phyloP scores from a whole-genome alignment of 2,113 vertebrate species.

The Antigone vipio region DNA sequence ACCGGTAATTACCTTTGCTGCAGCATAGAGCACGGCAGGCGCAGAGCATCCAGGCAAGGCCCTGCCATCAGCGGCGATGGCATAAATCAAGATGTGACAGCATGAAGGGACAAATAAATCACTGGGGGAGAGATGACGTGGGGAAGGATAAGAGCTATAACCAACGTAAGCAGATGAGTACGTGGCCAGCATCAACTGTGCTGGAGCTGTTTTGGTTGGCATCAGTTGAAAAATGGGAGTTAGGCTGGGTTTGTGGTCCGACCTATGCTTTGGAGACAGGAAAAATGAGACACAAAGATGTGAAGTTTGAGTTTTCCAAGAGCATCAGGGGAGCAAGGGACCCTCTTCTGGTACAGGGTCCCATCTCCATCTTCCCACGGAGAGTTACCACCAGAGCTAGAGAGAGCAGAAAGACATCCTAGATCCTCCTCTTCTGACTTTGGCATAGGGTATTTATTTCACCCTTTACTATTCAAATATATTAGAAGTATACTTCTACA shows the following conservation, averaged over 20 bases:
- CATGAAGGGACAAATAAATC: conserved; percentile 5
- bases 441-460: not conserved
- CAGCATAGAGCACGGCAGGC: not conserved
- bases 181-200: accelerated
- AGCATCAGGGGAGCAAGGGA: accelerated
- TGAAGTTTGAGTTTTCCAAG: not conserved
- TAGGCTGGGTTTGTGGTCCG: not conserved
- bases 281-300: not conserved
- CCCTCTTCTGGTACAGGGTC: not conserved
- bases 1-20: not conserved
- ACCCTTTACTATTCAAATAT: not conserved
- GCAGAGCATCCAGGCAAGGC: not conserved
- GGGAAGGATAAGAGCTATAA: not conserved
- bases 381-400: not conserved
- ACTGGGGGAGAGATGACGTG: not conserved
- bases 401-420: not conserved
- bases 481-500: not conserved
- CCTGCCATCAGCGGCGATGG: not conserved
- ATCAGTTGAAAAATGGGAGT: not conserved
- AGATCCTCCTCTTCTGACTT: not conserved
- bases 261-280: not conserved
- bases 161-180: not conserved
- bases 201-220: not conserved
- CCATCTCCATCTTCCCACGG: not conserved
- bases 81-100: conserved; percentile 33